Evolutionary conservation across 2,888 invertebrate species (phyloP).

Genomic region (Lucinisca nassula): DNA sequence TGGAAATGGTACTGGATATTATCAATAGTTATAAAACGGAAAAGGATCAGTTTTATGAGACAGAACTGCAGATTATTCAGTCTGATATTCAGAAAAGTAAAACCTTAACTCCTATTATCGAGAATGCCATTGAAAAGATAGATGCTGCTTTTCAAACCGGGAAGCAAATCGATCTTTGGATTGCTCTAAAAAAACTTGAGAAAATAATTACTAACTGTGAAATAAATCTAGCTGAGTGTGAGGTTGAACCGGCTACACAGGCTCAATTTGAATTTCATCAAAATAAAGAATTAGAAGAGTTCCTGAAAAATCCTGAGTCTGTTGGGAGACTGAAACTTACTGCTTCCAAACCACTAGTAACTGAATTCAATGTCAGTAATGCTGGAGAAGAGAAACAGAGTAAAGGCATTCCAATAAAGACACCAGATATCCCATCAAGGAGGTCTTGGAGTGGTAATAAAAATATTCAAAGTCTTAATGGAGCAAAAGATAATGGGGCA

Average conservation of each 20-base stretch:
- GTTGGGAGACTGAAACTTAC: conserved; percentile 50
- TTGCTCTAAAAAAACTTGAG: conserved; percentile 55
- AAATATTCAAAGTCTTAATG: neutral
- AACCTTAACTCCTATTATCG: conserved; percentile 25
- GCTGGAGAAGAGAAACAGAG: neutral
- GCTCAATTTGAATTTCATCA: conserved; percentile 58
- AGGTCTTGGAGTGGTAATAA: neutral
- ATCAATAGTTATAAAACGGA: conserved; percentile 39
- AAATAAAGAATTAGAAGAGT: conserved; percentile 33
- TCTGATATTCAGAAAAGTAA: conserved; percentile 39
- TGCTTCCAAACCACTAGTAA: neutral
- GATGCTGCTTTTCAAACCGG: conserved; percentile 48
- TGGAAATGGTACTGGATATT: conserved; percentile 51
- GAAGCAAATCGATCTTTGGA: conserved; percentile 44
- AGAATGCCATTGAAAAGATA: conserved; percentile 32
- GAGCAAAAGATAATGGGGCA: neutral
- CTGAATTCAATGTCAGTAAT: neutral
- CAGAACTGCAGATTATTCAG: conserved; percentile 41
- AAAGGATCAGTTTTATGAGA: conserved; percentile 49
- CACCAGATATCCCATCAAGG: neutral
- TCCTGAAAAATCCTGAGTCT: conserved; percentile 51
- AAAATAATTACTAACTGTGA: conserved; percentile 45
- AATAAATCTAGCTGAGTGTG: neutral
- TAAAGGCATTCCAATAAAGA: neutral
- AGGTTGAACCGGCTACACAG: conserved; percentile 10